phyloP scores from a whole-genome alignment of 30 jellyfish, hydroid and myxozoan species.

The Rhopilema esculentum region DNA sequence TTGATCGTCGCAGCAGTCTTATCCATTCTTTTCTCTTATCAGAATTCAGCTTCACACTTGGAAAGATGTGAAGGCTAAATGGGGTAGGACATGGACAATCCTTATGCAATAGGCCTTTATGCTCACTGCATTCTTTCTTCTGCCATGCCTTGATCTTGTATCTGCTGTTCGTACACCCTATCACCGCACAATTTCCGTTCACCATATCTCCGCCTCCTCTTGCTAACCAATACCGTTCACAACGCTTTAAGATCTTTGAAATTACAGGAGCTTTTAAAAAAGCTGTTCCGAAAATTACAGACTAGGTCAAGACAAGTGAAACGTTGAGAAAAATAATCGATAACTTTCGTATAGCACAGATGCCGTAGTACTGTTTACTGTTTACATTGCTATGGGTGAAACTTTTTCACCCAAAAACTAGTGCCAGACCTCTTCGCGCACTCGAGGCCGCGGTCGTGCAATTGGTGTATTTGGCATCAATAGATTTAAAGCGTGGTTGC shows the following conservation, averaged over 20 bases:
- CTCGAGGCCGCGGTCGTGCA: conserved; percentile 32
- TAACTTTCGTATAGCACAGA: neutral
- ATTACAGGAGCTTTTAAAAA: neutral
- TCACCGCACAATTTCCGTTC: conserved; percentile 18
- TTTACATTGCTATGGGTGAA: neutral
- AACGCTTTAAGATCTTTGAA: neutral
- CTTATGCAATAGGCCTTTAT: neutral
- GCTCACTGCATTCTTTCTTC: neutral
- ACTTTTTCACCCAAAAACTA: conserved; percentile 12
- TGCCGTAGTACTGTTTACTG: no score
- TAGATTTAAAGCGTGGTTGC: no score
- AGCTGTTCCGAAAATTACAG: conserved; percentile 22
- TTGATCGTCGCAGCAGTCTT: conserved; percentile 12
- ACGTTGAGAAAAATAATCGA: neutral
- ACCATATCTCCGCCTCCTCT: no score
- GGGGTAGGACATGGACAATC: conserved; percentile 2
- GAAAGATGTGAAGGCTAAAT: neutral
- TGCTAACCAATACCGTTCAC: no score
- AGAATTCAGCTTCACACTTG: neutral
- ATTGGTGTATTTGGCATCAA: conserved; percentile 20
- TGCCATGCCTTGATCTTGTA: conserved; percentile 23
- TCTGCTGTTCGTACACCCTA: conserved; percentile 7
- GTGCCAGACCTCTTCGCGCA: conserved; percentile 4
- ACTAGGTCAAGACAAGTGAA: neutral
- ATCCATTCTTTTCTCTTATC: conserved; percentile 48